phyloP scores from a whole-genome alignment of 1,140 invertebrate species.

The Gryon sp. region DNA sequence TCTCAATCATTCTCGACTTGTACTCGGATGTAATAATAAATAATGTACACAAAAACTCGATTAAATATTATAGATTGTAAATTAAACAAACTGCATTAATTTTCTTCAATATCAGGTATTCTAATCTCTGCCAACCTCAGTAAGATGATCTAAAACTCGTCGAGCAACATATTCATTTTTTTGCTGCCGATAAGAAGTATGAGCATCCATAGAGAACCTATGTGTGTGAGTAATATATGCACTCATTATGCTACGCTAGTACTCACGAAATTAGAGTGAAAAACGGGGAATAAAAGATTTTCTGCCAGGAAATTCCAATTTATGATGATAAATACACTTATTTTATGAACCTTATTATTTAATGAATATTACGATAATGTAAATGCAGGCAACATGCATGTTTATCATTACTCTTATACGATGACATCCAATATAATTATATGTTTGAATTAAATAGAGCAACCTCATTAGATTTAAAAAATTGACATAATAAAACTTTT shows the following conservation, averaged over 20 bases:
- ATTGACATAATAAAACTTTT: too few species aligned
- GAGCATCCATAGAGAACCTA: slow-evolving; percentile 25
- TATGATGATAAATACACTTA: too few species aligned
- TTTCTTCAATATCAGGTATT: slow-evolving; percentile 27
- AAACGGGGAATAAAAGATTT: slow-evolving; percentile 22
- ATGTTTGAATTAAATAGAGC: too few species aligned
- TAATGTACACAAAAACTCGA: slow-evolving; percentile 18
- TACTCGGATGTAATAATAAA: slow-evolving; percentile 21
- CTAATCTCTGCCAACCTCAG: slow-evolving; percentile 27
- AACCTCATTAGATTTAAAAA: too few species aligned
- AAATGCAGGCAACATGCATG: too few species aligned
- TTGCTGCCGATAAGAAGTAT: slow-evolving; percentile 13
- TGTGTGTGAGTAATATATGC: slow-evolving; percentile 34
- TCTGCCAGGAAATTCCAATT: too few species aligned
- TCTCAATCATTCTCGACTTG: slow-evolving; percentile 17
- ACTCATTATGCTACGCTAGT: slow-evolving; percentile 25
- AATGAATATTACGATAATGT: too few species aligned
- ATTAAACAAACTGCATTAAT: slow-evolving; percentile 39
- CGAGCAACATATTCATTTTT: slow-evolving; percentile 20
- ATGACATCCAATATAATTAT: too few species aligned
- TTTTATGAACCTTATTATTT: too few species aligned
- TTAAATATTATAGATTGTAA: slow-evolving; percentile 43
- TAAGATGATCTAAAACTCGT: slow-evolving; percentile 15
- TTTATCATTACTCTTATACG: too few species aligned
- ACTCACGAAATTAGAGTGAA: slow-evolving; percentile 14